Conservation (phyloP, 2,797 vertebrate genomes). For the Corythornis leucogaster region DNA sequence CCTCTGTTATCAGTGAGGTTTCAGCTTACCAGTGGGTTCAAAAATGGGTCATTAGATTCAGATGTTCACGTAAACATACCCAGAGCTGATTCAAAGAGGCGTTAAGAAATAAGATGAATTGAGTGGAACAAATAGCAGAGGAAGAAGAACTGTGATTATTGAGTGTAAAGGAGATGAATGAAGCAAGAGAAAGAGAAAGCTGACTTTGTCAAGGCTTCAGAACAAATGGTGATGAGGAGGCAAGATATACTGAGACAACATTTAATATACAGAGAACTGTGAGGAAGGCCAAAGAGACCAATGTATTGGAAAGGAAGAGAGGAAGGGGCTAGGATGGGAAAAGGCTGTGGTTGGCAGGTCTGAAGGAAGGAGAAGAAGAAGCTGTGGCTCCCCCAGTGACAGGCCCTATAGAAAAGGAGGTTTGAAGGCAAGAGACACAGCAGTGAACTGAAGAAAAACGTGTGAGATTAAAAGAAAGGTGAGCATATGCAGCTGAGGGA, state of each 20-base stretch:
- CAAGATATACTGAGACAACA: not conserved
- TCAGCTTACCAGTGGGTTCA: constrained; percentile 29
- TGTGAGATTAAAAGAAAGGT: not conserved
- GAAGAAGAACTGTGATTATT: constrained; percentile 26
- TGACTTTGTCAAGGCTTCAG: constrained; percentile 35
- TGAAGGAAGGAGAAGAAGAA: not conserved
- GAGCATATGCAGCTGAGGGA: not conserved
- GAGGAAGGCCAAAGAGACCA: not conserved
- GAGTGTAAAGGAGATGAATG: constrained; percentile 56
- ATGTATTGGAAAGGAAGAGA: not conserved
- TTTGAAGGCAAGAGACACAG: not conserved
- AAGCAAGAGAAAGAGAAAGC: constrained; percentile 40
- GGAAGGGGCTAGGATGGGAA: not conserved
- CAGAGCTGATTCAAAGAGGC: constrained; percentile 49
- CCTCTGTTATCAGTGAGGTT: not conserved
- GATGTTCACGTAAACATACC: constrained; percentile 43
- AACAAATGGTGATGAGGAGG: constrained; percentile 11
- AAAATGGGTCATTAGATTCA: constrained; percentile 48
- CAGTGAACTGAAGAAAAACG: not conserved
- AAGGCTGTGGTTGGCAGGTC: not conserved
- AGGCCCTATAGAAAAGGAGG: not conserved
- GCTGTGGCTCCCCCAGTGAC: not conserved
- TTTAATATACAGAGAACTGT: not conserved
- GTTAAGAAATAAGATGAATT: constrained; percentile 57
- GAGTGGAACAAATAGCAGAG: constrained; percentile 47